Percentiles rank a stretch among this genome's conserved stretches.
Evolutionary conservation across 2,888 invertebrate genomes (phyloP).

Genomic region (Phanerotoma sp.): DNA sequence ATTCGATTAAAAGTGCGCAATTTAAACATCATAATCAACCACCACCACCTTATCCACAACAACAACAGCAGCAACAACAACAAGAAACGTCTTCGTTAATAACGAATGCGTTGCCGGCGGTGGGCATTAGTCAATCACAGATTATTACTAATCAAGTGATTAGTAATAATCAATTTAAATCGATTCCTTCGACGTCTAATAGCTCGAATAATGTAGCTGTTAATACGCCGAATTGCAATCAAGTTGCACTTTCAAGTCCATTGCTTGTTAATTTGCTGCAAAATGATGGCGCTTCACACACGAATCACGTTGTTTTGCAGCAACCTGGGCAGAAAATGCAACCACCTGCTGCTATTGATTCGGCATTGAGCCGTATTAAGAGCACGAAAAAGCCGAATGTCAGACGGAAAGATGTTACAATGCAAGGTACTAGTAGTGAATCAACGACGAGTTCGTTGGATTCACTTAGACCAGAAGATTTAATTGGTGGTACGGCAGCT

Average conservation of each 20-base stretch:
- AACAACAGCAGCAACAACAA: too few species aligned
- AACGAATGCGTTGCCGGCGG: too few species aligned
- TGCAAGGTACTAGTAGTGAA: too few species aligned
- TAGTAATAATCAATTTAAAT: constrained; percentile 19
- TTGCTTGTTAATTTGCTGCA: constrained; percentile 88
- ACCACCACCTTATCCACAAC: constrained; percentile 58
- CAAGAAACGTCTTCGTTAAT: too few species aligned
- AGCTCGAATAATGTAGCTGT: constrained; percentile 21
- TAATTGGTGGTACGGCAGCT: constrained; percentile 43
- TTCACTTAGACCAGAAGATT: constrained; percentile 51
- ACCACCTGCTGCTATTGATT: constrained; percentile 50
- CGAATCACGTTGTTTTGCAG: constrained; percentile 44
- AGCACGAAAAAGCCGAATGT: constrained; percentile 53
- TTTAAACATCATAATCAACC: constrained; percentile 55
- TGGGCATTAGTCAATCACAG: constrained; percentile 34
- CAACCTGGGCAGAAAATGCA: constrained; percentile 54
- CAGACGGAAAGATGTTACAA: constrained; percentile 53
- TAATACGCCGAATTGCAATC: constrained; percentile 48
- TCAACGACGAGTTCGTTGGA: constrained; percentile 54
- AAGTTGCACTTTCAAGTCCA: constrained; percentile 83
- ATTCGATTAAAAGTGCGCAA: constrained; percentile 44
- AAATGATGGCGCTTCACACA: constrained; percentile 68
- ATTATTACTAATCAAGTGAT: constrained; percentile 31
- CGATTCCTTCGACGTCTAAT: constrained; percentile 11
- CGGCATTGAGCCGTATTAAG: constrained; percentile 46